Base-by-base conservation (phyloP, 2,888 invertebrate genomes). In the Tetrapedia diversipes region DNA sequence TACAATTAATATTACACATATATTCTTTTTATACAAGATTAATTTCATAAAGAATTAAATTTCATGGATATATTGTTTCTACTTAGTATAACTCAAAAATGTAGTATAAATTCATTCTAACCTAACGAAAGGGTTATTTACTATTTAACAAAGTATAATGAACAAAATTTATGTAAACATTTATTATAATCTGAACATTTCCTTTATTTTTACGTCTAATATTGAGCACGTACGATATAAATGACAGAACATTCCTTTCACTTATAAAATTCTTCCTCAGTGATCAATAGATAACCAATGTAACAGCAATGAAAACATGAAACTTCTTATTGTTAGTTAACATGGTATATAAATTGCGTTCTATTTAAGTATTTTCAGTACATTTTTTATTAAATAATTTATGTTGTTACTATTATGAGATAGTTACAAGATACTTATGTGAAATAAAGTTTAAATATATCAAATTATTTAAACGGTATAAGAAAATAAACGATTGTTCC, bases 71-170 rank as follows among this genome's bases (percentile, higher is more conserved):
- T 14, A 27, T 66, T 27, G 10, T 37, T 49, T 49, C n/a, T 19
- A 16, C 4, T 37, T 59, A 54, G 34, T 39, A 19, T 32, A 39
- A 34, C 37, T 69, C 43, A 65, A 47, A 64, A 19, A 27, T 22
- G 11, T 34, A 68, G 4, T 57, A 16, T 32, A 69, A 11, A 57
- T 41, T 69, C 22, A 11, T 49, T 57, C 57, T 74, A 74, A 74
- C 74, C 74, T 74, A 69, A 57, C 37, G 11, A 49, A 27, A n/a
- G 34, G 34, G 27, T 32, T 16, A 34, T 47, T 7, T 57, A 32
- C 29, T 32, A 24, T 4, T 53, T n/a, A 43, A 22, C 8, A 16
- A 56, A 39, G 4, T 32, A 8, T 27, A 37, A 45, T 4, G 22
- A 7, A 51, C 14, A 29, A 24, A 19, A 51, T 32, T 39, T 4